Evolutionary conservation across 2,113 vertebrate genomes (phyloP), one percentile per base, ranked within the genome.

Genomic region (Rhizomys pruinosus): DNA sequence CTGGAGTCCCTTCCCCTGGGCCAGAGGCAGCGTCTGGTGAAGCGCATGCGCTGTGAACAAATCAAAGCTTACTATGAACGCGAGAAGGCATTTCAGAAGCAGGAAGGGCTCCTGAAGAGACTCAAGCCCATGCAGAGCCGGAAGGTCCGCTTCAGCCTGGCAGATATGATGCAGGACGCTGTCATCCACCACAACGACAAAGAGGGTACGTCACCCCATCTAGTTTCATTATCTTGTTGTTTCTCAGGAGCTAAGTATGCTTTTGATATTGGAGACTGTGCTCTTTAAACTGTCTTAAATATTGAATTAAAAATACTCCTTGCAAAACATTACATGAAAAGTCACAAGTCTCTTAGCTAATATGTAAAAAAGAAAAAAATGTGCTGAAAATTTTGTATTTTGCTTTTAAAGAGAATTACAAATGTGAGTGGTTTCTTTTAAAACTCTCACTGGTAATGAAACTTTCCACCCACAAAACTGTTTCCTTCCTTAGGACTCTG

Each of bases 1-100:
- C 98, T 99, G 98, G 99, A 99, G 98, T 99, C 99, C 89, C 99
- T 99, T 72, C 99, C 99, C 79, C 97, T 99, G 0, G 99, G 99
- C 94, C 99, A 99, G 97, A 98, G 99, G 77, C 99, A 99, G 98
- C 98, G 99, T 87, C 98, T 99, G 98, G 99, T 99, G 97, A 98
- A 98, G 77, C 99, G 99, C 80, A 99, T 99, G 99, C 99, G 99
- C 95, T 99, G 99, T 23, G 99, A 99, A 93, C 99, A 99, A 96
- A 98, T 99, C 89, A 98, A 98, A 90, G 99, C 99, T 0, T 99
- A 99, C 93, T 99, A 99, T 0, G 99, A 99, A 61, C 97, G 99
- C 0, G 99, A 99, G 90, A 99, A 98, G 88, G 98, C 97, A 59
- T 97, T 98, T 77, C 99, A 98, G 97, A 98, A 98, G 61, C 98